These are phyloP conservation scores for Tor tambroides DNA, from an alignment of 2,113 vertebrate genomes.

Conservation along the genomic window DNA sequence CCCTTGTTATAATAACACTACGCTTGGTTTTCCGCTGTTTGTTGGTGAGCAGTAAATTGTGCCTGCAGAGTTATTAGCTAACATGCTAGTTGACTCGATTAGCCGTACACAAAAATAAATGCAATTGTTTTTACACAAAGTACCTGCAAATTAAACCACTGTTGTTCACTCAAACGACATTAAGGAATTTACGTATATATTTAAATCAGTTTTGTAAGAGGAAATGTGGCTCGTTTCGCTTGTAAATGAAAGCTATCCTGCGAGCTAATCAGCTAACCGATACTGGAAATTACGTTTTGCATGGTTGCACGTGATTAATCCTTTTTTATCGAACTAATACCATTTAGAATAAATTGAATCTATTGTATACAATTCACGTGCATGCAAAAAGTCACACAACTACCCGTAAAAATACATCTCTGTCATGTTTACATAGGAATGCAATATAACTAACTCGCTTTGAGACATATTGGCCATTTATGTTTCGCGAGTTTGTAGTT, in stretches of 20 bases:
- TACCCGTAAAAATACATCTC: neutral
- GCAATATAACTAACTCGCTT: neutral
- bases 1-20: neutral
- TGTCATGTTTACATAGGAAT: neutral
- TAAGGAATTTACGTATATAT: neutral
- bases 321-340: neutral
- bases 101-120: neutral
- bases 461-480: neutral
- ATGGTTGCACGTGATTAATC: neutral
- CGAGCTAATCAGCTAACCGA: constrained; percentile 26
- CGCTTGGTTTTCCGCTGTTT: neutral
- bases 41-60: neutral
- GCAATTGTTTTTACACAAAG: neutral
- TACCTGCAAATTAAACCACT: neutral
- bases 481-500: neutral
- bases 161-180: neutral
- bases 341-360: neutral
- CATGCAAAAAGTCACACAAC: neutral
- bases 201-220: neutral
- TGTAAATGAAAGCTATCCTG: neutral
- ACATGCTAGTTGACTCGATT: neutral
- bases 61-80: constrained; percentile 33
- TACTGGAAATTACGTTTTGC: neutral
- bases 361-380: neutral
- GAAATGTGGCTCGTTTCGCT: neutral